Evolutionary conservation across 37 sponge, comb jelly and placozoan species (phyloP), one percentile per base, ranked within the genome.

Genomic region (Cladorhizidae sp.): DNA sequence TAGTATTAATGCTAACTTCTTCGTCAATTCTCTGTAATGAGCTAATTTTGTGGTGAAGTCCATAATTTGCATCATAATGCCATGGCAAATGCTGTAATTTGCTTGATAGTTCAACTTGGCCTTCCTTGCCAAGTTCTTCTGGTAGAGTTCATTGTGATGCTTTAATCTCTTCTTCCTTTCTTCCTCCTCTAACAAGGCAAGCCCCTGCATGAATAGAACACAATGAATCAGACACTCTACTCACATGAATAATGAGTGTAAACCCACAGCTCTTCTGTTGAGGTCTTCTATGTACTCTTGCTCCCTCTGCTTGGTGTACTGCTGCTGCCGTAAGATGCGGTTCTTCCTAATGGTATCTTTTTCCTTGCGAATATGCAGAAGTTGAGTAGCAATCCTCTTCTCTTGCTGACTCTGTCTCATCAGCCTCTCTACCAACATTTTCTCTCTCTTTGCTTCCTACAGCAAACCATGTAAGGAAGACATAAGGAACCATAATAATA

Each of bases 331-430:
- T 21, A 76, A 55, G 22, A 93, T 73, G 9, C 89, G 38, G 75
- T 91, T 95, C 79, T 89, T 89, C 36, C 92, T 39, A 57, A 95
- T 89, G 62, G 78, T 86, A 57, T 91, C 90, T 74, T 96, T 96
- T 82, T 96, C 87, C 77, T 83, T 86, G 17, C 87, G 83, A 26
- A 97, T 90, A 67, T 94, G 93, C 88, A 97, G 86, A 70, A 97
- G 93, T 68, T 97, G 98, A 37, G 95, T 90, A 40, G 91, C 90
- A 20, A 94, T 92, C 61, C 95, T 40, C 67, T 84, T 78, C 93
- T 97, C 98, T 80, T 95, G 93, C 57, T 92, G 95, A 62, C 87
- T 89, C 84, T 97, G 98, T 33, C 95, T 58, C 88, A 92, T 86
- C 69, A 97, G 85, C 2, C 95, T 67, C 38, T 88, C 88, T 32